phyloP scores from a whole-genome alignment of 2,888 invertebrate genomes.

The Tetragnatha montana region DNA sequence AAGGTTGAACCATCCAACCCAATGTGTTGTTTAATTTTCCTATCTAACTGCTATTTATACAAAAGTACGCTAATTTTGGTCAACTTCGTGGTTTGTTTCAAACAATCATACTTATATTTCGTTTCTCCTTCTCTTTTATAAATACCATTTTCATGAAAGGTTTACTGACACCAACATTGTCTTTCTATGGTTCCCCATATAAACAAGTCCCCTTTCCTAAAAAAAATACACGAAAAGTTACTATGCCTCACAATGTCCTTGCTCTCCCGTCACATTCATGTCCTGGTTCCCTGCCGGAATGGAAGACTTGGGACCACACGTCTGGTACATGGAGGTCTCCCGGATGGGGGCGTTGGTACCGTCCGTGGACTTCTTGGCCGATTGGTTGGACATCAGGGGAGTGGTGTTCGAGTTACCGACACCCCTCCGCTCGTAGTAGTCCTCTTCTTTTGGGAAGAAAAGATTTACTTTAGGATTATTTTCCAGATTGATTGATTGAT shows the following conservation, averaged over 20 bases:
- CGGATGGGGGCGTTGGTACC: constrained; percentile 53
- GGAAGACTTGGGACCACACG: constrained; percentile 67
- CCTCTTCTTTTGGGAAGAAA: constrained; percentile 36
- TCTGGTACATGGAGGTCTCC: constrained; percentile 71
- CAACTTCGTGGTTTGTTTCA: too few species aligned
- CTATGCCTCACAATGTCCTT: constrained; percentile 71
- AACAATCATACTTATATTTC: too few species aligned
- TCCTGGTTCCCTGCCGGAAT: constrained; percentile 58
- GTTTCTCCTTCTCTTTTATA: too few species aligned
- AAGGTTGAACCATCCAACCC: too few species aligned
- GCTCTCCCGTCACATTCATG: constrained; percentile 53
- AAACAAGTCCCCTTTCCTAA: too few species aligned
- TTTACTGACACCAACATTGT: too few species aligned
- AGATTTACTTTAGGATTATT: not conserved
- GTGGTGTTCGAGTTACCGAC: constrained; percentile 55
- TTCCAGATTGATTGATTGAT: not conserved
- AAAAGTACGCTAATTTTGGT: too few species aligned
- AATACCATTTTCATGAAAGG: too few species aligned
- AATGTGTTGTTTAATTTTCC: too few species aligned
- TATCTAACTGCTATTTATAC: too few species aligned
- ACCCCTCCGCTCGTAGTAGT: constrained; percentile 66
- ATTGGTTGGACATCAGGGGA: constrained; percentile 64
- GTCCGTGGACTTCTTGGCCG: constrained; percentile 56
- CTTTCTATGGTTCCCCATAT: too few species aligned
- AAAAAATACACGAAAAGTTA: constrained; percentile 44